A percentile compares a stretch with the other conserved stretches of the same genome.
Conservation (phyloP, 2,797 vertebrate species). For the Brachyalestes nurse region DNA sequence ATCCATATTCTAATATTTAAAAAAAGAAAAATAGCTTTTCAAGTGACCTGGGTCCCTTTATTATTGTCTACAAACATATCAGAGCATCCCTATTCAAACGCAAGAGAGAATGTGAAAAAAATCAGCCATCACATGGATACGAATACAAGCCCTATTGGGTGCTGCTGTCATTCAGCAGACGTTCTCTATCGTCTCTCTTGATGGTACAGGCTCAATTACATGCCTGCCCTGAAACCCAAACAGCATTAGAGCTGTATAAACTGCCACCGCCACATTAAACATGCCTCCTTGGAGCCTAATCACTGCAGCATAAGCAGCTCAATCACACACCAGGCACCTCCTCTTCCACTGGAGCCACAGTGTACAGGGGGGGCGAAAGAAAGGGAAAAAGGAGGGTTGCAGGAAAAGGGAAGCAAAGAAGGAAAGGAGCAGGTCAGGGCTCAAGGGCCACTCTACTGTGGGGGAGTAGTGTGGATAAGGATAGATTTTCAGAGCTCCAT, state of each 20-base stretch:
- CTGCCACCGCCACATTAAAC: slow-evolving; percentile 44
- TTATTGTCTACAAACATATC: not conserved
- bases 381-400: slow-evolving; percentile 16
- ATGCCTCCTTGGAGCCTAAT: slow-evolving; percentile 28
- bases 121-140: not conserved
- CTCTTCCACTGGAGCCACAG: slow-evolving; percentile 4
- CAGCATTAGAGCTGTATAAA: slow-evolving; percentile 51
- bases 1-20: too few species aligned
- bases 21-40: too few species aligned
- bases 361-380: not conserved
- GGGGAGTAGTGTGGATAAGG: slow-evolving; percentile 50
- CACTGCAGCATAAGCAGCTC: slow-evolving; percentile 40
- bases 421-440: slow-evolving; percentile 26
- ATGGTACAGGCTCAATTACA: slow-evolving; percentile 48
- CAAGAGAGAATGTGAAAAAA: slow-evolving; percentile 10
- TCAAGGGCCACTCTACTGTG: slow-evolving; percentile 40
- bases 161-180: slow-evolving; percentile 29
- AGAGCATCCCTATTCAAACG: not conserved
- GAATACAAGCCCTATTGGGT: slow-evolving; percentile 18
- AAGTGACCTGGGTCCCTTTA: too few species aligned
- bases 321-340: slow-evolving; percentile 33
- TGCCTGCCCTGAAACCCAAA: slow-evolving; percentile 51
- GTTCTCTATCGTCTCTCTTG: slow-evolving; percentile 14
- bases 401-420: slow-evolving; percentile 10
- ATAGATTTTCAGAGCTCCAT: slow-evolving; percentile 49